Conservation (phyloP, 1,140 invertebrate species). For the Batillaria attramentaria region DNA sequence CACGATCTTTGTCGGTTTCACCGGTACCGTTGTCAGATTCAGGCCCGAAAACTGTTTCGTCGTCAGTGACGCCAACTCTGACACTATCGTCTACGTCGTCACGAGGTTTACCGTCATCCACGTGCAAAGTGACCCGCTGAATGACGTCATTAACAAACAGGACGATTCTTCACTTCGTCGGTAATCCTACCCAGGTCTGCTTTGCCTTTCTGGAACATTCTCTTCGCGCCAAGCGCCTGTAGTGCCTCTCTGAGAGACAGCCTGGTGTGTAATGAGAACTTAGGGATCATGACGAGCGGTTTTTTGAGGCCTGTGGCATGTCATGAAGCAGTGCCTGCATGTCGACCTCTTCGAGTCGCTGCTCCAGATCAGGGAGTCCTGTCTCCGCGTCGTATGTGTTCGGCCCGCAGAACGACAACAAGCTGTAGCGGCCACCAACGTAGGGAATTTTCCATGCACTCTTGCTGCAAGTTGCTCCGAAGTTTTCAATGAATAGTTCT, state of each 20-base stretch:
- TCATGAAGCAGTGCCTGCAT: not conserved
- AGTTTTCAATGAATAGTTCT: slow-evolving; percentile 20
- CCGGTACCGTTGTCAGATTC: no score
- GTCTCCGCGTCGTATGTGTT: not conserved
- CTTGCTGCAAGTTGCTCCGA: not conserved
- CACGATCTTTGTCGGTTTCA: not conserved
- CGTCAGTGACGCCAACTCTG: no score
- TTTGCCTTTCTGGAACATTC: not conserved
- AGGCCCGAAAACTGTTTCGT: no score
- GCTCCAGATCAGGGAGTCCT: not conserved
- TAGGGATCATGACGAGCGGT: slow-evolving; percentile 28
- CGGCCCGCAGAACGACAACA: slow-evolving; percentile 1
- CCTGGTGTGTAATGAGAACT: not conserved
- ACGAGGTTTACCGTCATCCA: slow-evolving; percentile 20
- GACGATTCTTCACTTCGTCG: not conserved
- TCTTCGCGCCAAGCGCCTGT: not conserved
- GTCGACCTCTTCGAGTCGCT: not conserved
- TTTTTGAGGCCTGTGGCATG: slow-evolving; percentile 8
- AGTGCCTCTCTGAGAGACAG: not conserved
- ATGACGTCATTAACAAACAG: slow-evolving; percentile 20
- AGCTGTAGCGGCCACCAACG: slow-evolving; percentile 15
- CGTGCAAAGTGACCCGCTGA: slow-evolving; percentile 14
- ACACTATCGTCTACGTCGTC: no score
- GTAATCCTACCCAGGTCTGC: slow-evolving; percentile 24
- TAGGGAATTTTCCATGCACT: slow-evolving; percentile 26